Percentiles rank a stretch among this genome's conserved stretches.
Conservation (phyloP, 2,797 vertebrate genomes). For the Liasis olivaceus region DNA sequence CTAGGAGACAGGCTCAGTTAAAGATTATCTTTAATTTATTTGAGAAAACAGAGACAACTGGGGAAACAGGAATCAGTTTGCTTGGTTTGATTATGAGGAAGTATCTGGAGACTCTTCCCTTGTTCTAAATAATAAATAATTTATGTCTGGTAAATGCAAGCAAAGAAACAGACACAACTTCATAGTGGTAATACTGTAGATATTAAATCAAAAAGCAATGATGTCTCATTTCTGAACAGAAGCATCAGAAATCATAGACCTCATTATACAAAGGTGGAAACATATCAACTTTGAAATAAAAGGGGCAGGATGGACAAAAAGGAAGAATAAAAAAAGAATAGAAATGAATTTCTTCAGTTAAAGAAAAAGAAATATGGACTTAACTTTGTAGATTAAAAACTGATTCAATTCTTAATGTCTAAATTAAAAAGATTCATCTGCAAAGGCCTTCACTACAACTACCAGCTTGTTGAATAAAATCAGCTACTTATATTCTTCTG, state of each 20-base stretch:
- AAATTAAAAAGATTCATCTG: background rate
- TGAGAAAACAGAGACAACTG: background rate
- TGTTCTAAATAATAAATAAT: background rate
- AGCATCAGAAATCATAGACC: background rate
- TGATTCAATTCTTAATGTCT: background rate
- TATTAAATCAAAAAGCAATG: background rate
- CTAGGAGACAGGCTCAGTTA: background rate
- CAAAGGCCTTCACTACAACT: background rate
- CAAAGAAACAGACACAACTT: background rate
- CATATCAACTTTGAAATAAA: background rate
- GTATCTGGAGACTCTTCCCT: background rate
- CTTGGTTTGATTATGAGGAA: background rate
- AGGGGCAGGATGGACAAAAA: background rate
- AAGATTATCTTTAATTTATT: background rate
- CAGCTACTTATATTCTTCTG: background rate
- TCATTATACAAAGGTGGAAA: background rate
- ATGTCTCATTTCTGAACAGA: background rate
- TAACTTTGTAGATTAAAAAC: background rate
- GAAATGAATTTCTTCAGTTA: background rate
- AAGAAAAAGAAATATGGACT: background rate
- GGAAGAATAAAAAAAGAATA: background rate
- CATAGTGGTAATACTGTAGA: background rate
- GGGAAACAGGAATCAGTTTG: constrained; percentile 29
- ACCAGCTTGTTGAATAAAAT: background rate
- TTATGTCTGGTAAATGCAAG: background rate